Evolutionary conservation across 2,888 invertebrate species (phyloP).

Genomic region (Pteria penguin): DNA sequence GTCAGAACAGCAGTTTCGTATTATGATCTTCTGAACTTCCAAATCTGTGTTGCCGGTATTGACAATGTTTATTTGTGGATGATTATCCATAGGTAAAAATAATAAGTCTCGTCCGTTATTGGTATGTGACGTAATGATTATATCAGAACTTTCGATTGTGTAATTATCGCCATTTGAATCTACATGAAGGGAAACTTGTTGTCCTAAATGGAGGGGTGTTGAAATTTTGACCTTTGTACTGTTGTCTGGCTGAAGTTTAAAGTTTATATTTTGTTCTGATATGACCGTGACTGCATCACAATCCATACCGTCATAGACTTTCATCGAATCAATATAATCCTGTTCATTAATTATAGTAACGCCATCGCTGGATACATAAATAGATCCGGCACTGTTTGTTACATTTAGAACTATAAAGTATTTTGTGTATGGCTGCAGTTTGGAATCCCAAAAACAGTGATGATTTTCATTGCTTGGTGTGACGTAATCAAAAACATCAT

Average conservation of each 20-base stretch:
- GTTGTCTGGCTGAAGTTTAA: neutral
- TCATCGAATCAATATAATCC: neutral
- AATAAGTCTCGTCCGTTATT: neutral
- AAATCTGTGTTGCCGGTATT: neutral
- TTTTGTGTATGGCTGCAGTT: neutral
- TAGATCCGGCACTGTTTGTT: slow-evolving; percentile 26
- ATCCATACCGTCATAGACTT: slow-evolving; percentile 22
- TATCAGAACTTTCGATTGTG: neutral
- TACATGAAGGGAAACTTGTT: neutral
- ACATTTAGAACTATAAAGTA: slow-evolving; percentile 21
- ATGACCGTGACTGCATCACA: neutral
- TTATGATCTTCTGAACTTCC: neutral
- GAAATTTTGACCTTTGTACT: neutral
- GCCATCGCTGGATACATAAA: slow-evolving; percentile 32
- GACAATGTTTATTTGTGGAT: neutral
- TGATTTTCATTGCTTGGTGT: neutral
- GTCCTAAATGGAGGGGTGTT: neutral
- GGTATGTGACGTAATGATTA: neutral
- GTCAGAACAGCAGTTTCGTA: neutral
- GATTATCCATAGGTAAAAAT: neutral
- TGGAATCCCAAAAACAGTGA: neutral
- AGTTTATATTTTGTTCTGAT: neutral
- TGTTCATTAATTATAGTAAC: slow-evolving; percentile 25
- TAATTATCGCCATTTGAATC: neutral
- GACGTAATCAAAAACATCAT: slow-evolving; percentile 29